These are phyloP conservation scores for Cygnus olor DNA, from an alignment of 2,797 vertebrate genomes.

Conservation along the genomic window DNA sequence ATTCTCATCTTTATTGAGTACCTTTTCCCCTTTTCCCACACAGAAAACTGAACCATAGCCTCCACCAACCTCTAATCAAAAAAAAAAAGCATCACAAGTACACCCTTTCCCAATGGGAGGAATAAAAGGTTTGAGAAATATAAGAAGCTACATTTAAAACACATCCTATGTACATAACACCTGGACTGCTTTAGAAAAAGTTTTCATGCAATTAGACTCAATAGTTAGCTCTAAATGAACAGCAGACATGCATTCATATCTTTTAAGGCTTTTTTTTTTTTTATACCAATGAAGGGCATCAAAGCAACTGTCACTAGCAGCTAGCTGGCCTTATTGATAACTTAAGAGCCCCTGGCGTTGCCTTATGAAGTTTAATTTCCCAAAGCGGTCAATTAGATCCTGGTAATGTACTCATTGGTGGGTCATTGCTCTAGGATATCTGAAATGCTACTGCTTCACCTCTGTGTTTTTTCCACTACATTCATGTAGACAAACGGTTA, in stretches of 20 bases:
- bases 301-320: slow-evolving; percentile 55
- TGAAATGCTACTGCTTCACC: slow-evolving; percentile 22
- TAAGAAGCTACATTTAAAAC: background rate
- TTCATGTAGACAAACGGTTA: background rate
- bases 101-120: background rate
- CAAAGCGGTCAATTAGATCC: slow-evolving; percentile 70
- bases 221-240: background rate
- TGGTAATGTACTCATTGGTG: slow-evolving; percentile 7
- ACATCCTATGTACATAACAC: background rate
- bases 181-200: background rate
- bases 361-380: slow-evolving; percentile 71
- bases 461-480: background rate
- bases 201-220: background rate
- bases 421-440: slow-evolving; percentile 52
- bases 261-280: background rate
- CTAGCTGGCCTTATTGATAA: slow-evolving; percentile 60
- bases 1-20: background rate
- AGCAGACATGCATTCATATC: background rate
- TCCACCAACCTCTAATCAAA: no score
- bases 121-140: background rate
- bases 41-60: background rate
- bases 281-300: slow-evolving; percentile 49
- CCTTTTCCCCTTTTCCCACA: background rate
- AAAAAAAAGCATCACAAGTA: background rate
- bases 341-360: slow-evolving; percentile 35